phyloP scores from a whole-genome alignment of 1,140 invertebrate genomes.

The Theocolax elegans region DNA sequence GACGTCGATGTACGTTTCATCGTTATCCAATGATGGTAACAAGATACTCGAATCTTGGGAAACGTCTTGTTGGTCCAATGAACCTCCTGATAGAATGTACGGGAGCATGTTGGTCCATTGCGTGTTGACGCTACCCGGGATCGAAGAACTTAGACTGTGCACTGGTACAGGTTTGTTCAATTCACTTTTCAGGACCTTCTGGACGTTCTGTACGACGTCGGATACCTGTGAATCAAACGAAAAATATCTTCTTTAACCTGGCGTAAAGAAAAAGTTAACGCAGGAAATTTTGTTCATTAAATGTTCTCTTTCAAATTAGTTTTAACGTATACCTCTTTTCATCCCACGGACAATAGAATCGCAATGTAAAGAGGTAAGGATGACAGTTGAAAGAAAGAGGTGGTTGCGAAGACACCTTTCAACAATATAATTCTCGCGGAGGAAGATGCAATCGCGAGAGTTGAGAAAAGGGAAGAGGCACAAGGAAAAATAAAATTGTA shows the following conservation, averaged over 20 bases:
- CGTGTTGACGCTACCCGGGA: conserved; percentile 69
- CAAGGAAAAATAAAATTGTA: not conserved
- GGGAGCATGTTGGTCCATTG: conserved; percentile 84
- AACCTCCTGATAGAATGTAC: conserved; percentile 78
- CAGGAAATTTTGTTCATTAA: too few species aligned
- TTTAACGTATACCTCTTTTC: too few species aligned
- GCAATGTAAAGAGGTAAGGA: too few species aligned
- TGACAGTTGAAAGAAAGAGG: too few species aligned
- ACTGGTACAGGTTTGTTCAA: conserved; percentile 73
- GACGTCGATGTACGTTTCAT: conserved; percentile 13
- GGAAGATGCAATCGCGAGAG: too few species aligned
- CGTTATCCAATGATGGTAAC: not conserved
- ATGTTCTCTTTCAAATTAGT: too few species aligned
- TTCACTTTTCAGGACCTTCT: conserved; percentile 83
- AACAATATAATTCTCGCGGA: too few species aligned
- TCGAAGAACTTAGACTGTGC: conserved; percentile 71
- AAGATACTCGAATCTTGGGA: conserved; percentile 66
- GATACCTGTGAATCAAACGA: conserved; percentile 75
- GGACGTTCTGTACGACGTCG: conserved; percentile 82
- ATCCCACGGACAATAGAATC: too few species aligned
- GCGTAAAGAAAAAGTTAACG: too few species aligned
- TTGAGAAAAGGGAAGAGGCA: not conserved
- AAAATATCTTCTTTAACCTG: too few species aligned
- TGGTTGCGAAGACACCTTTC: too few species aligned
- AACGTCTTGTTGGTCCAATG: conserved; percentile 61